Conservation (phyloP, 2,797 vertebrate species). For the Sebastes taczanowskii region DNA sequence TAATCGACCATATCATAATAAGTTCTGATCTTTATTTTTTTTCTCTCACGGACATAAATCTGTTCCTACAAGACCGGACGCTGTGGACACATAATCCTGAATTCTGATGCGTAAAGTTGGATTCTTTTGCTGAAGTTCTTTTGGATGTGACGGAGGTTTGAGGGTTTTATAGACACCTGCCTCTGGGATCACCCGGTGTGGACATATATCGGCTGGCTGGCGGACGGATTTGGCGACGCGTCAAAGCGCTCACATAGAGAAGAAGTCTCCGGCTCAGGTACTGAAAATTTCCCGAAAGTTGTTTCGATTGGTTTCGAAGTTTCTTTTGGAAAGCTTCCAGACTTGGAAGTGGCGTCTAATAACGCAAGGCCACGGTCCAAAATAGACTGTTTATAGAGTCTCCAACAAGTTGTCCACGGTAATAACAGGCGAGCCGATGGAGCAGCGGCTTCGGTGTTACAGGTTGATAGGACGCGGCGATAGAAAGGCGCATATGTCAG, state of each 20-base stretch:
- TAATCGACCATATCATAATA: conserved; percentile 33
- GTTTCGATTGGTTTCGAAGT: background rate
- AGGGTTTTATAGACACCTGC: conserved; percentile 69
- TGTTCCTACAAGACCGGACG: conserved; percentile 17
- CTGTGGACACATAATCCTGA: conserved; percentile 27
- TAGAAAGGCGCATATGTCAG: conserved; percentile 31
- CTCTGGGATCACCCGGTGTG: conserved; percentile 62
- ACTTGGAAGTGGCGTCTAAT: conserved; percentile 1
- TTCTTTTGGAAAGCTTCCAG: background rate
- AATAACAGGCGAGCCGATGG: background rate
- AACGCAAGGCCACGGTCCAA: background rate
- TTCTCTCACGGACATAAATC: conserved; percentile 14
- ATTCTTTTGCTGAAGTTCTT: conserved; percentile 69
- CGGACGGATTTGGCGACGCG: conserved; percentile 39
- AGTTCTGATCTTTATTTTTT: conserved; percentile 22
- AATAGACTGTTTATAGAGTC: conserved; percentile 1
- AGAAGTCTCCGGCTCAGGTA: conserved; percentile 76
- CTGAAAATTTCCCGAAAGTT: conserved; percentile 24
- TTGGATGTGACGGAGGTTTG: conserved; percentile 67
- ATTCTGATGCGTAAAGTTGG: conserved; percentile 73
- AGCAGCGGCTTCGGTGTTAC: conserved; percentile 57
- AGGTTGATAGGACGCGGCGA: conserved; percentile 64
- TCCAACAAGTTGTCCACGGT: conserved; percentile 65
- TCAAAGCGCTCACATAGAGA: conserved; percentile 47
- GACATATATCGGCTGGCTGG: conserved; percentile 39